A percentile compares a stretch with the other conserved stretches of the same genome.
phyloP scores from a whole-genome alignment of 2,888 invertebrate genomes.

The Eurois occulta region DNA sequence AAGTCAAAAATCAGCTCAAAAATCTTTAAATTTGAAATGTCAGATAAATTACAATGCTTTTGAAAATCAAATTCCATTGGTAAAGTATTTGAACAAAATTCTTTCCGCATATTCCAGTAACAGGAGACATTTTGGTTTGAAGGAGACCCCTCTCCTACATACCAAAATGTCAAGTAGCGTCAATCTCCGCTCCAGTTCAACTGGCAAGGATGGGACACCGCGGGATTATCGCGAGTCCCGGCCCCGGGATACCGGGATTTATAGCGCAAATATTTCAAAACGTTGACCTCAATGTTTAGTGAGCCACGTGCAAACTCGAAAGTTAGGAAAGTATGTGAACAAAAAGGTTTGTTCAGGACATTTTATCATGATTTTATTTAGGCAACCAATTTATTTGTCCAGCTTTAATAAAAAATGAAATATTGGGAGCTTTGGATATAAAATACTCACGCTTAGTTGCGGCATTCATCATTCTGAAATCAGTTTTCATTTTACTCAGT shows the following conservation, averaged over 20 bases:
- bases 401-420: background rate
- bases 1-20: background rate
- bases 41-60: background rate
- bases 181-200: slow-evolving; percentile 23
- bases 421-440: slow-evolving; percentile 3
- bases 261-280: slow-evolving; percentile 44
- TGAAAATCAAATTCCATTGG: background rate
- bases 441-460: background rate
- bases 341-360: slow-evolving; percentile 6
- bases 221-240: slow-evolving; percentile 53
- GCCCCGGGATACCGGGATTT: slow-evolving; percentile 61
- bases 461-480: slow-evolving; percentile 9
- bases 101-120: background rate
- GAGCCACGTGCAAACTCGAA: slow-evolving; percentile 6
- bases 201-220: slow-evolving; percentile 53
- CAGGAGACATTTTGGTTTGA: background rate
- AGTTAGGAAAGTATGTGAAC: background rate
- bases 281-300: slow-evolving; percentile 21
- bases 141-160: background rate
- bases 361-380: slow-evolving; percentile 16
- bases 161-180: slow-evolving; percentile 30
- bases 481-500: background rate
- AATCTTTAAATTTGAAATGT: background rate
- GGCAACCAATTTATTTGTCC: background rate
- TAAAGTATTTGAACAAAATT: background rate